Conservation (phyloP, 2,888 invertebrate genomes). For the Melanostoma mellinum region DNA sequence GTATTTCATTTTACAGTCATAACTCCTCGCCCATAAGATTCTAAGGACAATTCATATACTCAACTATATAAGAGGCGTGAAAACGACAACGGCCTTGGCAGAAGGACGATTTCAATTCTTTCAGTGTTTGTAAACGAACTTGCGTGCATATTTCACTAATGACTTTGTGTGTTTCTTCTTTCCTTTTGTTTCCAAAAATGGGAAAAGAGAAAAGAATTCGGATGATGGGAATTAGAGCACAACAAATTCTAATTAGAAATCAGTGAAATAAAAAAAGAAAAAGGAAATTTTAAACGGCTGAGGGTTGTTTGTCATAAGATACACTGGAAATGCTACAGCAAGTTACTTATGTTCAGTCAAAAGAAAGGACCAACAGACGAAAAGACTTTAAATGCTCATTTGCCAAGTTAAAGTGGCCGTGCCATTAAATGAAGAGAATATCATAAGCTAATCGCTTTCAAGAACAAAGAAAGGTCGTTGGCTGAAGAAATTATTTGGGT, state of each 20-base stretch:
- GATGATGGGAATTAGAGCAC: neutral
- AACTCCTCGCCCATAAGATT: neutral
- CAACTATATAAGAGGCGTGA: neutral
- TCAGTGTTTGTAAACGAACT: neutral
- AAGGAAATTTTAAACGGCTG: neutral
- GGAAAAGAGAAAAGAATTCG: neutral
- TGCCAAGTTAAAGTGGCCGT: no score
- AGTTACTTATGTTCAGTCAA: no score
- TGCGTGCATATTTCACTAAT: neutral
- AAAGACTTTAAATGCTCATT: no score
- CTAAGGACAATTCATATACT: neutral
- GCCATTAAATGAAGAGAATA: no score
- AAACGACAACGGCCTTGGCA: constrained; percentile 11
- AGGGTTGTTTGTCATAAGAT: no score
- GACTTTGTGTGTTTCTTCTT: neutral
- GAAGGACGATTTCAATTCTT: neutral
- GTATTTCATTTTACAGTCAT: neutral
- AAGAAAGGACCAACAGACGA: no score
- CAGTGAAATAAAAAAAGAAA: neutral
- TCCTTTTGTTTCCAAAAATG: neutral
- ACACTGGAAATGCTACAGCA: no score
- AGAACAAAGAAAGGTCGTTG: no score
- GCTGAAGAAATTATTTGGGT: no score
- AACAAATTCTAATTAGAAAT: constrained; percentile 33
- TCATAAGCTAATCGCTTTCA: no score